These are phyloP conservation scores for Dioctria linearis DNA, from an alignment of 2,888 invertebrate genomes.

Conservation along the genomic window DNA sequence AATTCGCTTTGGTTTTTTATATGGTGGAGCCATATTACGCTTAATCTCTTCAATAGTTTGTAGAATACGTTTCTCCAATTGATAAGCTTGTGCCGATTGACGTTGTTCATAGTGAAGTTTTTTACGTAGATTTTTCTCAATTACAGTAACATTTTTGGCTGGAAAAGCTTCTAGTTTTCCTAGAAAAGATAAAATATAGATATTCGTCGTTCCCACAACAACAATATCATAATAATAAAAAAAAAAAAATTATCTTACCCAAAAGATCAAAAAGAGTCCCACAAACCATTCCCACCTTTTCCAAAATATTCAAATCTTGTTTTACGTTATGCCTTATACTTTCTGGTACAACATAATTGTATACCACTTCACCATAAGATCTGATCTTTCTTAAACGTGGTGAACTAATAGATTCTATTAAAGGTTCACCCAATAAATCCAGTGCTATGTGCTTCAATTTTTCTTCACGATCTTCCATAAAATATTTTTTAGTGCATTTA, in stretches of 20 bases:
- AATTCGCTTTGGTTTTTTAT: slow-evolving; percentile 62
- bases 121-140: slow-evolving; percentile 64
- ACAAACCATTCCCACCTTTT: slow-evolving; percentile 61
- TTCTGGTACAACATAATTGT: slow-evolving; percentile 65
- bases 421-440: slow-evolving; percentile 62
- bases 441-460: slow-evolving; percentile 63
- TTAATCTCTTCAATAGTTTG: slow-evolving; percentile 67
- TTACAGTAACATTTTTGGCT: slow-evolving; percentile 58
- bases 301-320: slow-evolving; percentile 62
- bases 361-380: slow-evolving; percentile 65
- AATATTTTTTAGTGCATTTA: slow-evolving; percentile 67
- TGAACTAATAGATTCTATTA: slow-evolving; percentile 63
- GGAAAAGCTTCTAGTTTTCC: slow-evolving; percentile 66
- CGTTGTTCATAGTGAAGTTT: slow-evolving; percentile 62
- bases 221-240: slow-evolving; percentile 2
- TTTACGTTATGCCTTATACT: slow-evolving; percentile 64
- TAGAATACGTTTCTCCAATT: slow-evolving; percentile 66
- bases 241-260: slow-evolving; percentile 52
- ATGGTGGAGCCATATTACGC: slow-evolving; percentile 67
- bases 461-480: slow-evolving; percentile 65
- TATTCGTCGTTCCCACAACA: not conserved
- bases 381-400: slow-evolving; percentile 62
- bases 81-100: slow-evolving; percentile 65
- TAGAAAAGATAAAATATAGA: slow-evolving; percentile 52
- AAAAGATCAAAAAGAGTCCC: slow-evolving; percentile 63